phyloP scores from a whole-genome alignment of 2,888 invertebrate genomes.

The Caenorhabditis sulstoni region DNA sequence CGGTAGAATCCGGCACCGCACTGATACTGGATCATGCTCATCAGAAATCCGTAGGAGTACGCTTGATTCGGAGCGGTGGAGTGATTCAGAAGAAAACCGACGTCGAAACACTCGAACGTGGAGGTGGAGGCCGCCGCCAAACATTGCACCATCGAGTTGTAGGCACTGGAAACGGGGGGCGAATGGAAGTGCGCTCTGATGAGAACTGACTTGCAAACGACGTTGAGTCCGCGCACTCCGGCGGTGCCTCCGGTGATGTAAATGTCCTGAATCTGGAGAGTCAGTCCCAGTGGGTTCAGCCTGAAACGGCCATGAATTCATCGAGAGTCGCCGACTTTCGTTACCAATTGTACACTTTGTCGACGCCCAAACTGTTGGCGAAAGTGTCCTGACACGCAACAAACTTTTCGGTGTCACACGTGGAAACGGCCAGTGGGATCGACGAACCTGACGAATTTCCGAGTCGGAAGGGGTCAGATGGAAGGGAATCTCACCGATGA shows the following conservation, averaged over 20 bases:
- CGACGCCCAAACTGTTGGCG: conserved; percentile 53
- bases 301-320: conserved; percentile 32
- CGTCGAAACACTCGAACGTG: conserved; percentile 63
- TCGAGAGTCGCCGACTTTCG: too few relatives aligned
- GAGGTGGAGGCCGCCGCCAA: conserved; percentile 51
- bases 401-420: conserved; percentile 55
- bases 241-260: conserved; percentile 61
- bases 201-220: conserved; percentile 64
- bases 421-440: conserved; percentile 5
- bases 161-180: conserved; percentile 57
- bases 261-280: conserved; percentile 63
- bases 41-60: conserved; percentile 63
- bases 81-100: conserved; percentile 29
- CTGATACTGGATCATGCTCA: conserved; percentile 67
- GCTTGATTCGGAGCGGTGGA: conserved; percentile 56
- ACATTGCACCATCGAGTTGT: conserved; percentile 64
- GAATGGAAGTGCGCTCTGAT: neutral
- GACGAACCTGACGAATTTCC: neutral
- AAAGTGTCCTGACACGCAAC: conserved; percentile 57
- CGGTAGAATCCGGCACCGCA: conserved; percentile 70
- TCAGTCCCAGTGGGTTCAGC: conserved; percentile 64
- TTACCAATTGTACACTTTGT: conserved; percentile 49
- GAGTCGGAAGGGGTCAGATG: neutral
- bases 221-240: conserved; percentile 55
- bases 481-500: too few relatives aligned